A percentile compares a stretch with the other conserved stretches of the same genome.
Conservation (phyloP, 2,113 vertebrate genomes). For the Chloebia gouldiae region DNA sequence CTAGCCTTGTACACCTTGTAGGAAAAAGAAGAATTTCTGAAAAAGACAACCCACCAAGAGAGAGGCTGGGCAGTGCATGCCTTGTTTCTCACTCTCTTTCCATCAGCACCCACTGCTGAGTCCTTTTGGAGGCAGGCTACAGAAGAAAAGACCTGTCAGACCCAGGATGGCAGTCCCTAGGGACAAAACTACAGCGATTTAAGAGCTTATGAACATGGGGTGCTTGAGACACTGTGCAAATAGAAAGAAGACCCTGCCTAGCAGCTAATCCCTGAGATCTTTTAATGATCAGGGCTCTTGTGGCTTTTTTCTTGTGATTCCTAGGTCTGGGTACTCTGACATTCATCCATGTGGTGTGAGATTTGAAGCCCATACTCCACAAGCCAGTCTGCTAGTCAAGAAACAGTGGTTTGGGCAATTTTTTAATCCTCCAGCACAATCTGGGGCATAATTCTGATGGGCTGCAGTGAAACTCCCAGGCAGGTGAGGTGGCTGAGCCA, state of each 20-base stretch:
- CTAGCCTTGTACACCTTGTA: background rate
- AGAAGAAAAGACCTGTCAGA: background rate
- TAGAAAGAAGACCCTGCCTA: background rate
- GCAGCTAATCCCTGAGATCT: background rate
- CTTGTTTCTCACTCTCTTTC: background rate
- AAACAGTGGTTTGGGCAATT: background rate
- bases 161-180: background rate
- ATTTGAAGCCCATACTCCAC: background rate
- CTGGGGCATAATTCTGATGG: background rate
- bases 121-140: background rate
- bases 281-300: background rate
- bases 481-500: background rate
- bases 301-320: background rate
- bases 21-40: background rate
- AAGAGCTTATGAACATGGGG: fast-evolving
- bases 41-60: fast-evolving
- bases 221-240: background rate
- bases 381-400: background rate
- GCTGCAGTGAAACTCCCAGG: background rate
- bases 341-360: background rate
- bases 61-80: background rate
- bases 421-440: background rate
- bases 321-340: background rate
- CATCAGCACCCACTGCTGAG: background rate
- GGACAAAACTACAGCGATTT: background rate